Conservation (phyloP, 1,140 invertebrate genomes). For the Plodia interpunctella region DNA sequence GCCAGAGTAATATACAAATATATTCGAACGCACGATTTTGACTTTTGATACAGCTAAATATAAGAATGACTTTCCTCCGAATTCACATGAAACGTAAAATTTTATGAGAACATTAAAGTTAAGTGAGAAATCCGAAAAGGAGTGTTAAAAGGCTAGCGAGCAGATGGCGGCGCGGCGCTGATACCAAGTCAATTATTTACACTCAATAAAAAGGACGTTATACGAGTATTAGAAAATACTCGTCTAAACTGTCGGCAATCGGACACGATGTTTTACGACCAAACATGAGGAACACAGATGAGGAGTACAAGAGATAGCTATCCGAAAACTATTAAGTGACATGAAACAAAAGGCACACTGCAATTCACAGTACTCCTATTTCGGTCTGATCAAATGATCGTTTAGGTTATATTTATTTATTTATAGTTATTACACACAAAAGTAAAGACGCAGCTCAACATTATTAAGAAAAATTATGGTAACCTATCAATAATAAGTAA, state of each 20-base stretch:
- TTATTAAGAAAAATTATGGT: too few species aligned
- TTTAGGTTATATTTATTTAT: too few species aligned
- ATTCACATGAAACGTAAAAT: slow-evolving; percentile 46
- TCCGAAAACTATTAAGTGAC: slow-evolving; percentile 9
- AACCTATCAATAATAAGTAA: too few species aligned
- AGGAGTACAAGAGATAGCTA: slow-evolving; percentile 19
- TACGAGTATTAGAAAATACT: slow-evolving; percentile 64
- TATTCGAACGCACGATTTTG: slow-evolving; percentile 27
- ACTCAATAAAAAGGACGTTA: slow-evolving; percentile 74
- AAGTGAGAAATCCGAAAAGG: slow-evolving; percentile 72
- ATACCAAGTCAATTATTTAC: slow-evolving; percentile 75
- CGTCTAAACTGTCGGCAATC: slow-evolving; percentile 40
- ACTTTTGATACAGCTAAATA: slow-evolving; percentile 24
- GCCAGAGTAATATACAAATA: slow-evolving; percentile 47
- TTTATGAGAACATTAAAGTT: slow-evolving; percentile 70
- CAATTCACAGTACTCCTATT: too few species aligned
- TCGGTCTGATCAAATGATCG: too few species aligned
- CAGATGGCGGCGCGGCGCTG: slow-evolving; percentile 61
- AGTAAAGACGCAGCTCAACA: too few species aligned
- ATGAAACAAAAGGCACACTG: too few species aligned
- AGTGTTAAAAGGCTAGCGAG: slow-evolving; percentile 58
- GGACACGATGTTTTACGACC: slow-evolving; percentile 33
- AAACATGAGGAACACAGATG: too few species aligned
- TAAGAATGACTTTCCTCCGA: slow-evolving; percentile 39
- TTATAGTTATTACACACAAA: too few species aligned